Base-by-base conservation (phyloP, 2,888 invertebrate species). In the Lypha dubia region DNA sequence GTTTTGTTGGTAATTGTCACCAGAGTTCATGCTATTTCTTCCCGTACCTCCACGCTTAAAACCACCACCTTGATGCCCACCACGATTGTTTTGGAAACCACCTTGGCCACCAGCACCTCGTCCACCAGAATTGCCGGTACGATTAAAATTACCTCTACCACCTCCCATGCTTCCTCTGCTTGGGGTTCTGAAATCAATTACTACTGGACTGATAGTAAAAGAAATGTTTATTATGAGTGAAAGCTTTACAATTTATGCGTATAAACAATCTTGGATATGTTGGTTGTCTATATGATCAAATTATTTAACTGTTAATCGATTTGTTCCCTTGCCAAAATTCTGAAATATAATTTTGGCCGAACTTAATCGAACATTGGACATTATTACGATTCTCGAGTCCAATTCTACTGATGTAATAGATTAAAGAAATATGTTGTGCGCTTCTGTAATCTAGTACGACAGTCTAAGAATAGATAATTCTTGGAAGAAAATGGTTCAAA, bases 11-110 rank as follows among this genome's bases (percentile, higher is more conserved):
- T 91, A 91, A 86, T 89, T 88, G 53, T 86, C 84, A 20, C 85
- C 86, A 17, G 73, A 44, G 44, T 85, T 86, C 77, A 86, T 84
- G 15, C 84, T 87, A 83, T 87, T 88, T 49, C 87, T 84, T 17
- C 87, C 89, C 13, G 88, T 88, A 51, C 87, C 85, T 17, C 87
- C 89, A 15, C 88, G 88, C 93, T 93, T 93, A 13, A 92, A 92
- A 11, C 88, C 92, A 1, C 92, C 92, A 35, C 93, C 93, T n/a
- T 83, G 82, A n/a, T 84, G 87, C 0, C 87, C 87, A 46, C 85
- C 93, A 56, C 81, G 81, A 70, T 82, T 73, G n/a, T 60, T 76
- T 49, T 85, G 79, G 58, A 86, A 89, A 17, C 88, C 87, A 58
- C 88, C 87, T 4, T 86, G n/a, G 13, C 89, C 88, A 53, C 93